These are phyloP conservation scores for Tauraco erythrolophus DNA, from an alignment of 2,113 vertebrate genomes.

Conservation along the genomic window DNA sequence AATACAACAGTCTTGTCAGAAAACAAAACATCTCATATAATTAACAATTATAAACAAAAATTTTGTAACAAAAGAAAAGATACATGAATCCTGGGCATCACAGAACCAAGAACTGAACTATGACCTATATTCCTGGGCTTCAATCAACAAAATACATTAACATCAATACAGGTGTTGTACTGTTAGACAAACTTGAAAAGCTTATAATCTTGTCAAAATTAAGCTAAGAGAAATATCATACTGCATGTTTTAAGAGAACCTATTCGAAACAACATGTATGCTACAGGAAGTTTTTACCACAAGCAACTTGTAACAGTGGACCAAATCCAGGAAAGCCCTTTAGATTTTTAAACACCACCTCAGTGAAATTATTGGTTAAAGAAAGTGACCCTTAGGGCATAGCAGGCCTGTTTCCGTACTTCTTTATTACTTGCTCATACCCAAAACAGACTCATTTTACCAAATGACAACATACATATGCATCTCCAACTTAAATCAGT, in stretches of 20 bases:
- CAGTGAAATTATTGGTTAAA: neutral
- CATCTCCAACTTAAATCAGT: neutral
- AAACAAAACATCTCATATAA: neutral
- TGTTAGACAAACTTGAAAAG: neutral
- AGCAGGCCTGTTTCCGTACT: neutral
- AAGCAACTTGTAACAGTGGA: neutral
- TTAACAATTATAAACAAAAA: neutral
- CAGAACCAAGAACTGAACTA: neutral
- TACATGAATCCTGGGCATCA: neutral
- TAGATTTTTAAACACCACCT: neutral
- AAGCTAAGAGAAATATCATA: neutral
- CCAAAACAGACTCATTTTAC: neutral
- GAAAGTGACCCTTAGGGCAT: neutral
- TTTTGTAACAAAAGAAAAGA: neutral
- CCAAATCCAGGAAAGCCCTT: neutral
- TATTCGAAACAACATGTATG: neutral
- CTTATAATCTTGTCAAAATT: neutral
- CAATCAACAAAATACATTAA: neutral
- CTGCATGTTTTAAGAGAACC: neutral
- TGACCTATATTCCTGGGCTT: neutral
- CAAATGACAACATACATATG: neutral
- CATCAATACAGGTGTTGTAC: neutral
- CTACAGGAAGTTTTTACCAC: neutral
- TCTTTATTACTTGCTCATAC: neutral
- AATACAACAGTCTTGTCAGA: neutral